Percentiles rank a stretch among this genome's conserved stretches.
These are phyloP conservation scores for Thermophis baileyi DNA, from an alignment of 2,113 vertebrate species.

Conservation along the genomic window DNA sequence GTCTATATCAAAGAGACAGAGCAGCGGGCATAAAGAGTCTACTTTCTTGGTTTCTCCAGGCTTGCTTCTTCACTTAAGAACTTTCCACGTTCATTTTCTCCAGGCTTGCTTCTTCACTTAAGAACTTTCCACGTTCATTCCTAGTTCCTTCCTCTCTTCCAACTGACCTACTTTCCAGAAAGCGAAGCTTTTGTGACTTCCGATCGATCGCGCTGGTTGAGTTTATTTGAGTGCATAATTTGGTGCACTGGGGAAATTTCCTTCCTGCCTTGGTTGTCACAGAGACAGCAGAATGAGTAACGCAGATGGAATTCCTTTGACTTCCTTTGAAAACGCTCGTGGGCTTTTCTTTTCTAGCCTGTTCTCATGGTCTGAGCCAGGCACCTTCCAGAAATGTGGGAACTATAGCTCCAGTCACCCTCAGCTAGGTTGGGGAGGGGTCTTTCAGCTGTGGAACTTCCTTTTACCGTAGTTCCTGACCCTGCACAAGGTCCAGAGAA, in stretches of 20 bases:
- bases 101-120: not conserved
- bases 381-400: not conserved
- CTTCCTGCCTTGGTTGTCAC: not conserved
- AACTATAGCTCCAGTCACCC: not conserved
- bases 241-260: not conserved
- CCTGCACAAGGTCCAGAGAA: not conserved
- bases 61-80: not conserved
- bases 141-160: not conserved
- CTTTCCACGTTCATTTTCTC: not conserved
- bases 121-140: not conserved
- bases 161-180: not conserved
- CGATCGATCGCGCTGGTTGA: too few species aligned
- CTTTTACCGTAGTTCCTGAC: not conserved
- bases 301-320: not conserved
- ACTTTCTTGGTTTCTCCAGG: not conserved
- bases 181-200: not conserved
- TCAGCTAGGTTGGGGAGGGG: not conserved
- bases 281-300: not conserved
- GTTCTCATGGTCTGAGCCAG: not conserved
- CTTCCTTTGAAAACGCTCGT: not conserved
- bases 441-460: too few species aligned
- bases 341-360: not conserved
- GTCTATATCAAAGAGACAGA: too few species aligned
- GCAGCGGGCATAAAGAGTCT: too few species aligned
- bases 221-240: too few species aligned